phyloP scores from a whole-genome alignment of 2,797 vertebrate genomes.

The Argyrosomus regius region DNA sequence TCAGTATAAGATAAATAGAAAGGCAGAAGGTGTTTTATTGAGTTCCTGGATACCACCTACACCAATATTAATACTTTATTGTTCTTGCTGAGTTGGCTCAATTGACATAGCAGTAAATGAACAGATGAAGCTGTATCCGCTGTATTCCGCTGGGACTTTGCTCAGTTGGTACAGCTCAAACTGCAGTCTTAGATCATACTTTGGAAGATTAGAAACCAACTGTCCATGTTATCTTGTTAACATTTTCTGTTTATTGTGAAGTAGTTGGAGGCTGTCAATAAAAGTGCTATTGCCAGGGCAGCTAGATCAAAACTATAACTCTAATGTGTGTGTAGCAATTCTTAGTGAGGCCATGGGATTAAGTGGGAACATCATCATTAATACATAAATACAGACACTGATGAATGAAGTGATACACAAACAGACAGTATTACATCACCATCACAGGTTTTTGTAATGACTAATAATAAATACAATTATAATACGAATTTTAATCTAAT shows the following conservation, averaged over 20 bases:
- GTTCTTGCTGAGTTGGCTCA: background rate
- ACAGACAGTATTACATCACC: background rate
- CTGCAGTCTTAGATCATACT: background rate
- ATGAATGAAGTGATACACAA: background rate
- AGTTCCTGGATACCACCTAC: background rate
- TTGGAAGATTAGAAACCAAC: conserved; percentile 1
- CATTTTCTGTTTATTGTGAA: background rate
- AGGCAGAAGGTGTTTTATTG: background rate
- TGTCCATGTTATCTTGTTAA: conserved; percentile 11
- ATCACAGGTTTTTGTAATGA: background rate
- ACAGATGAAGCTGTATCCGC: background rate
- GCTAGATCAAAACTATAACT: background rate
- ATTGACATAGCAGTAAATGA: background rate
- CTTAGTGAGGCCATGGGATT: background rate
- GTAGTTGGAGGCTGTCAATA: conserved; percentile 4
- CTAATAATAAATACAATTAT: background rate
- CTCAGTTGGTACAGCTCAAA: background rate
- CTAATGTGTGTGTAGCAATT: background rate
- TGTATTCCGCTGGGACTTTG: background rate
- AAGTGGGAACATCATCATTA: background rate
- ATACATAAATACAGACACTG: background rate
- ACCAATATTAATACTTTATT: background rate
- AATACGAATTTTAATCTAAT: background rate
- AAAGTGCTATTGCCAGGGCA: background rate
- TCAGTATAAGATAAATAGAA: background rate